Conservation (phyloP, 2,113 vertebrate species). For the Spea bombifrons region DNA sequence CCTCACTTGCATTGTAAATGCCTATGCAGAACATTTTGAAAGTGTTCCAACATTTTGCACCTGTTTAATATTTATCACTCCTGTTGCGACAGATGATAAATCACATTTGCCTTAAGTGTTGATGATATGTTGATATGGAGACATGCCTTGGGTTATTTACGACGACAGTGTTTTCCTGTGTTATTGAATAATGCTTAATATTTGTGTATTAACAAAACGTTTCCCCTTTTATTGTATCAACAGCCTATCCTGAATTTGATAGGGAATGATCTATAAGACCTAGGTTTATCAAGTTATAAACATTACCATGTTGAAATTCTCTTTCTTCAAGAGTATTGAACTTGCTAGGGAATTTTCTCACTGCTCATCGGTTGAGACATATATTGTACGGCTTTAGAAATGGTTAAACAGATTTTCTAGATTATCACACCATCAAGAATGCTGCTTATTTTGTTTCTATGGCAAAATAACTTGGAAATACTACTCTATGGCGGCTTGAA, state of each 20-base stretch:
- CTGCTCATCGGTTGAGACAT: no score
- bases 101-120: slow-evolving; percentile 15
- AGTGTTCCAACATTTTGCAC: slow-evolving; percentile 14
- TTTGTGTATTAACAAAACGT: slow-evolving; percentile 5
- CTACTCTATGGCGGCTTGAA: no score
- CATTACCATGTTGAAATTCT: no score
- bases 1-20: background rate
- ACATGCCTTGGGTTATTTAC: background rate
- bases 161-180: background rate
- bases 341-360: no score
- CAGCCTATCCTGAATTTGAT: background rate
- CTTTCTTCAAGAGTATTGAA: no score
- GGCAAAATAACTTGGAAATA: no score
- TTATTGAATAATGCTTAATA: slow-evolving; percentile 4
- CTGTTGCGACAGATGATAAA: slow-evolving; percentile 15
- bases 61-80: slow-evolving; percentile 26
- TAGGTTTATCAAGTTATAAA: no score
- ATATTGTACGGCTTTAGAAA: no score
- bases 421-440: no score
- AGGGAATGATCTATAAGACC: no score
- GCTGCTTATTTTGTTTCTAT: no score
- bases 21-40: slow-evolving; percentile 8
- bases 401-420: no score
- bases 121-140: slow-evolving; percentile 5
- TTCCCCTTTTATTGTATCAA: background rate